Evolutionary conservation across 1,140 invertebrate species (phyloP).

Genomic region (Wiebesia pumilae): DNA sequence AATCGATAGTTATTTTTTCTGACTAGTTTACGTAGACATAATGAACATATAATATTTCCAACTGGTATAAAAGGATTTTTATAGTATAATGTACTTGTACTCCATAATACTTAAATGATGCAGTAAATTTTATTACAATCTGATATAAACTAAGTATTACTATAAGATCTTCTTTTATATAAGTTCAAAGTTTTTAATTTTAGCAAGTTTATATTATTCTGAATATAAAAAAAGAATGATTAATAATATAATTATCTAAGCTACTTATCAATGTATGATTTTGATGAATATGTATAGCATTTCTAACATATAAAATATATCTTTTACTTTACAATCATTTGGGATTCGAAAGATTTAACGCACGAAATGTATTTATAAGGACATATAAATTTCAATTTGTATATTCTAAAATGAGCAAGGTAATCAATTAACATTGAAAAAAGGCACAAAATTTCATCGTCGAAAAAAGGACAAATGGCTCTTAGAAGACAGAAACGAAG

Average conservation of each 20-base stretch:
- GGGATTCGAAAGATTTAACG: not conserved
- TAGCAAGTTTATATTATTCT: no score
- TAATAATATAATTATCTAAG: no score
- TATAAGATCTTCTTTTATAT: no score
- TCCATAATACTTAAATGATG: no score
- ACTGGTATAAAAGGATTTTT: no score
- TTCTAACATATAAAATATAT: conserved; percentile 4
- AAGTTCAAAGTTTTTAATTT: no score
- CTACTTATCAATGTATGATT: no score
- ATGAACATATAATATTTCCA: no score
- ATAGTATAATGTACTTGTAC: no score
- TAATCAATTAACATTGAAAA: conserved; percentile 12
- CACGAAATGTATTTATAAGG: not conserved
- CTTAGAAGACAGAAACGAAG: not conserved
- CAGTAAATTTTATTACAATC: no score
- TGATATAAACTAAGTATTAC: no score
- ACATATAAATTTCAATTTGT: conserved; percentile 7
- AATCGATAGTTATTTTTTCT: not conserved
- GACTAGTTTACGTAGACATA: not conserved
- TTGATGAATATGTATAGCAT: not conserved
- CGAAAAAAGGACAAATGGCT: not conserved
- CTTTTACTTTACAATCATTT: not conserved
- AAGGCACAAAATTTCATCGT: not conserved
- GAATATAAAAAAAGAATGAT: no score
- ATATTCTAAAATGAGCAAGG: not conserved